Base-by-base conservation (phyloP, 1,140 invertebrate species). In the Drosophila repletoides region DNA sequence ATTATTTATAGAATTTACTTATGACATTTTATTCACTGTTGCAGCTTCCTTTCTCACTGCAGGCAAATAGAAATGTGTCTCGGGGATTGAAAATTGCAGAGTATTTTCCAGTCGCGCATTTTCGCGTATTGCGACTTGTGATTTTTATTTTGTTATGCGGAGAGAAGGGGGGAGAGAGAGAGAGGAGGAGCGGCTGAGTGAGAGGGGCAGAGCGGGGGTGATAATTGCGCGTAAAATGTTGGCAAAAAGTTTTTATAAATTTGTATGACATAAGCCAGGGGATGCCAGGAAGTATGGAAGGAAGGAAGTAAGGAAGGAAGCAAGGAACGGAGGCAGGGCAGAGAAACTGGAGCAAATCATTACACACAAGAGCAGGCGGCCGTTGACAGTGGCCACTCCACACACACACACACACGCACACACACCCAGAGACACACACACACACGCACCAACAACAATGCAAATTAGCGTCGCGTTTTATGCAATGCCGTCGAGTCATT, bases 401-500 rank as follows among this genome's bases (percentile, higher is more conserved):
- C 59, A 72, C 58, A 22, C 46, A 26, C 29, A 5, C 36, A 63
- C 34, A 6, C 41, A 22, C 41, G 34, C 41, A 45, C 41, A 19
- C 31, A 28, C 45, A 65, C 33, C 17, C 40, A 63, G 45, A 53
- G 15, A 41, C 34, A 29, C 15, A 28, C 19, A 34, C 17, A 33
- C 28, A 24, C 10, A 34, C 28, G 34, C 29, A 46, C n/a, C 21
- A 40, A 34, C 48, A 59, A 76, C 72, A 76, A 76, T 76, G 72
- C 59, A 76, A 76, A 76, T 76, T 76, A 76, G 59, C 72, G 73
- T 36, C 49, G 41, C 72, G 65, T 64, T 75, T 74, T 65, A 70
- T 70, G 72, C 72, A 75, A 75, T 75, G 72, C 72, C 72, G 74
- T 70, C 58, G 72, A 70, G 59, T 76, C 73, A 76, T 76, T 76